These are phyloP conservation scores for Mobula hypostoma DNA, from an alignment of 2,113 vertebrate genomes.

Conservation along the genomic window DNA sequence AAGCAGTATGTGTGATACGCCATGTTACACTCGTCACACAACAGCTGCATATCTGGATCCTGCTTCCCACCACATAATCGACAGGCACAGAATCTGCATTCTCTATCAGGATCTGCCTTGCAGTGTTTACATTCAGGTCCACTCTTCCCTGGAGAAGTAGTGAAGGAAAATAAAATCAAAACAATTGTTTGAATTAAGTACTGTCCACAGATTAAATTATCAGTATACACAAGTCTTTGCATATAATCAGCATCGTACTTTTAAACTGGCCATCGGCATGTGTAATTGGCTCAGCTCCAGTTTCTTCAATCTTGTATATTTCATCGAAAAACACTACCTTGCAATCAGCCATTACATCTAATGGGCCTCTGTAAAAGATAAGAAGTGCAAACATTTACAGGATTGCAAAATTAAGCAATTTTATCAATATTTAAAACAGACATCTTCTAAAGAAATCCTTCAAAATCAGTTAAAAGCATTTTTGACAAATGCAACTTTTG, in stretches of 20 bases:
- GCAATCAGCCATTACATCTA: slow-evolving; percentile 83
- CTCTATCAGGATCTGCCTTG: slow-evolving; percentile 83
- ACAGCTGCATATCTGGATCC: slow-evolving; percentile 92
- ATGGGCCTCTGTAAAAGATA: slow-evolving; percentile 71
- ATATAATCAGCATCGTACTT: slow-evolving; percentile 57
- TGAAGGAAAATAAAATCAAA: slow-evolving; percentile 35
- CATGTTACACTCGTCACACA: slow-evolving; percentile 98
- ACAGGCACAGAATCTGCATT: slow-evolving; percentile 92
- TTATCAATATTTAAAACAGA: neutral
- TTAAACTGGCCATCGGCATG: slow-evolving; percentile 87
- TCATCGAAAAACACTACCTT: slow-evolving; percentile 86
- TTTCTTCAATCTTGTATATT: slow-evolving; percentile 90
- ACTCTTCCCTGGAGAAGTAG: slow-evolving; percentile 74
- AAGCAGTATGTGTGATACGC: slow-evolving; percentile 97
- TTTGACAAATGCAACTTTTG: neutral
- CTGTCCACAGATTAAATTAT: neutral
- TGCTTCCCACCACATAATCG: slow-evolving; percentile 91
- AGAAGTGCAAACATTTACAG: slow-evolving; percentile 40
- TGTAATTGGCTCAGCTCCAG: slow-evolving; percentile 78
- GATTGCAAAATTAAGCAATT: neutral
- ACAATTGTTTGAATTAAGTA: neutral
- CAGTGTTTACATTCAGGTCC: slow-evolving; percentile 96
- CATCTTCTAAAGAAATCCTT: neutral
- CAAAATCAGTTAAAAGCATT: neutral
- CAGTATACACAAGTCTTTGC: neutral